Conservation (phyloP, 64 coral and sea anemone genomes). For the Pachyseris speciosa region DNA sequence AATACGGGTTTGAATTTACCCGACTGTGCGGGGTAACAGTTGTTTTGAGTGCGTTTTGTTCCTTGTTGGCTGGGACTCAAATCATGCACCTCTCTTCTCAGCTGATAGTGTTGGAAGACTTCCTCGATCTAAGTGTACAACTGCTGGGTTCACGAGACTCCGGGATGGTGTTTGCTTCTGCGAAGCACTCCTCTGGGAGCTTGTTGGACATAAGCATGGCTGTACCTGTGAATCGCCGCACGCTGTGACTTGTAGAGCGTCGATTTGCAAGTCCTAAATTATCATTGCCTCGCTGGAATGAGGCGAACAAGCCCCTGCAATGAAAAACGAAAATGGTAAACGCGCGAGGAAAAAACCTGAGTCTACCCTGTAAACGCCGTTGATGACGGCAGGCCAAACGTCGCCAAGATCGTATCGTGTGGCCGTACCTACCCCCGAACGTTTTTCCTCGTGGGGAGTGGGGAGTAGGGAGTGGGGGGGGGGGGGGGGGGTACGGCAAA, state of each 20-base stretch:
- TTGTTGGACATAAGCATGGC: constrained; percentile 39
- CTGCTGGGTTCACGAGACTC: constrained; percentile 32
- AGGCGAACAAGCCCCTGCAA: constrained; percentile 18
- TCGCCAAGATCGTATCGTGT: too few species aligned
- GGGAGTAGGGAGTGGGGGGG: too few species aligned
- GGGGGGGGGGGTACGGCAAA: too few species aligned
- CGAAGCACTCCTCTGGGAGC: background rate
- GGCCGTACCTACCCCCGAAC: too few species aligned
- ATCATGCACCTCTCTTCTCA: background rate
- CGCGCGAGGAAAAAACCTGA: background rate
- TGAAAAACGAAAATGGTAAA: background rate
- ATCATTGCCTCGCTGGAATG: background rate
- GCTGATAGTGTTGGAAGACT: constrained; percentile 1
- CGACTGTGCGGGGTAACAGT: too few species aligned
- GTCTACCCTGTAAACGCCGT: background rate
- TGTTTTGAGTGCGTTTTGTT: too few species aligned
- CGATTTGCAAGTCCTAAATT: background rate
- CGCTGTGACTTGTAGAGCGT: constrained; percentile 49
- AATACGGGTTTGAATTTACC: too few species aligned
- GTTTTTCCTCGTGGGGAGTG: too few species aligned
- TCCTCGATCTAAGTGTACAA: constrained; percentile 56
- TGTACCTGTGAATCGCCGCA: constrained; percentile 53
- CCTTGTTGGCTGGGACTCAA: too few species aligned
- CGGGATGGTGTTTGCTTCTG: background rate
- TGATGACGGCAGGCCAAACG: background rate